A percentile compares a stretch with the other conserved stretches of the same genome.
Evolutionary conservation across 1,140 invertebrate genomes (phyloP).

Genomic region (Caerostris extrusa): DNA sequence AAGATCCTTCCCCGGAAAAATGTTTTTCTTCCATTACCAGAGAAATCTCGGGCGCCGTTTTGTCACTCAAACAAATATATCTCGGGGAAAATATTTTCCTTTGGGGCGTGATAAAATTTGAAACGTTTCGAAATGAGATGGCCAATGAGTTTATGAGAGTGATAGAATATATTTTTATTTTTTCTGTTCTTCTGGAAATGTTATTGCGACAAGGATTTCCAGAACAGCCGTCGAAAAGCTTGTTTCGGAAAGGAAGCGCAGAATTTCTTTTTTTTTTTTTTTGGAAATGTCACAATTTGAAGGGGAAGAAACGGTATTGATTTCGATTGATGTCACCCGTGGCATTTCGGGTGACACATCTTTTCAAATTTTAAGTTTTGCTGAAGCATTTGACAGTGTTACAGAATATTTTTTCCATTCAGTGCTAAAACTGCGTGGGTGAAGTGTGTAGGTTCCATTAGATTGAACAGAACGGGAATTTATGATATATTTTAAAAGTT

Average conservation of each 20-base stretch:
- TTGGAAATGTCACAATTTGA: background rate
- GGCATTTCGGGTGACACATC: background rate
- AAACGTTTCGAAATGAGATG: background rate
- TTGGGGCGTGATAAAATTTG: background rate
- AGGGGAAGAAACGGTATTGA: background rate
- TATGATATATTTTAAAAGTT: no score
- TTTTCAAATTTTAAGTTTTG: background rate
- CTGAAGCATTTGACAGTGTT: background rate
- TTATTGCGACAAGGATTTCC: background rate
- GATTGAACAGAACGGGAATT: no score
- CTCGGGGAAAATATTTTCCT: background rate
- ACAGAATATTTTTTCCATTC: background rate
- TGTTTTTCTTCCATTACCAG: slow-evolving; percentile 6
- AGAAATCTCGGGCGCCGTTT: background rate
- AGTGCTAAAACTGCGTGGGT: no score
- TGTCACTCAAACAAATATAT: background rate
- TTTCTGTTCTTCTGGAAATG: background rate
- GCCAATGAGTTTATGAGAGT: slow-evolving; percentile 20
- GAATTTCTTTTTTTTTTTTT: background rate
- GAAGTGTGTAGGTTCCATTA: no score
- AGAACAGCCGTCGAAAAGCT: background rate
- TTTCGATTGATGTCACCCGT: background rate
- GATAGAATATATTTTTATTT: background rate
- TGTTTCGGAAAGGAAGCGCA: background rate
- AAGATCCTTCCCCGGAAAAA: background rate